Conservation (phyloP, 2,888 invertebrate genomes). For the Mycogona germanica region DNA sequence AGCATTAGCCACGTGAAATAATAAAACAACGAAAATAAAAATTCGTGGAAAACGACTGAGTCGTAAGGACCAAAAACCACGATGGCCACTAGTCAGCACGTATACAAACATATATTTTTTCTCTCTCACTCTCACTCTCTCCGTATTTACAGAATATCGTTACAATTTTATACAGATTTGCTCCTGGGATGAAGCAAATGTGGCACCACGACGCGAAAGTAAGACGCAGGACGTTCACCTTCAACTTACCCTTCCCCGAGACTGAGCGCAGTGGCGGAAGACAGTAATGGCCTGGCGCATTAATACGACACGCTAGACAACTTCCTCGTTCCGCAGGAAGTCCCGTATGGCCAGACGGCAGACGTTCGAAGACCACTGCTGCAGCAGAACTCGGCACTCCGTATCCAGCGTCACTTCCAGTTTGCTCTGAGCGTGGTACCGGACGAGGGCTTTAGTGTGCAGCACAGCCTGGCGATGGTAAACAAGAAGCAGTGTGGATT, state of each 20-base stretch:
- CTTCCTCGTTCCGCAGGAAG: conserved; percentile 22
- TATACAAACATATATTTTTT: no score
- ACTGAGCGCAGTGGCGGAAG: neutral
- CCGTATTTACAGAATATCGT: no score
- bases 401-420: conserved; percentile 48
- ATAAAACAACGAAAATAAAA: no score
- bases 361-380: conserved; percentile 60
- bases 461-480: conserved; percentile 36
- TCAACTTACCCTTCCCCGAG: neutral
- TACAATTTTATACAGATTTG: no score
- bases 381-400: conserved; percentile 52
- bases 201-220: neutral
- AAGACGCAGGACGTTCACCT: neutral
- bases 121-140: no score
- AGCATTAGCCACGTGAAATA: no score
- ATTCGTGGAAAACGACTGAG: no score
- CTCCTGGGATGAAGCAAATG: no score
- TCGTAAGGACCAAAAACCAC: no score
- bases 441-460: conserved; percentile 40
- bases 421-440: conserved; percentile 44
- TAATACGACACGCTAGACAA: conserved; percentile 1
- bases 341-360: conserved; percentile 45
- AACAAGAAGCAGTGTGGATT: no score
- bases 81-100: no score
- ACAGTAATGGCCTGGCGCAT: neutral